Evolutionary conservation across 2,888 invertebrate species (phyloP).

Genomic region (Aporophyla lueneburgensis): DNA sequence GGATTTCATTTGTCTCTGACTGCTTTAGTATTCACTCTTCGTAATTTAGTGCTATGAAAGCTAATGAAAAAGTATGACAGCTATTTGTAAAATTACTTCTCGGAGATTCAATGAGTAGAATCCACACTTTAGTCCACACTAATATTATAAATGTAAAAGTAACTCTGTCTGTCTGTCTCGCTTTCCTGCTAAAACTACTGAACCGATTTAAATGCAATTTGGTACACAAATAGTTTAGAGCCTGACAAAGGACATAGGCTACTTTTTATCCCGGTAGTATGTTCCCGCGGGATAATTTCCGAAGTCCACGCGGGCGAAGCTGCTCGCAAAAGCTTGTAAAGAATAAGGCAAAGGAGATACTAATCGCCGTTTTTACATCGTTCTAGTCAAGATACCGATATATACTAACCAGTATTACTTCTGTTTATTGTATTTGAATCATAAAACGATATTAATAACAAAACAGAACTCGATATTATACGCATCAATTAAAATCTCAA

Average conservation of each 20-base stretch:
- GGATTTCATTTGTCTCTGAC: constrained; percentile 37
- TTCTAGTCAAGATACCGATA: not conserved
- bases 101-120: not conserved
- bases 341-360: not conserved
- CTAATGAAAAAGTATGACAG: constrained; percentile 20
- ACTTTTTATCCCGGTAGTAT: too few species aligned
- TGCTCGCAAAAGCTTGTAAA: too few species aligned
- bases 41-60: constrained; percentile 17
- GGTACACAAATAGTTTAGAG: too few species aligned
- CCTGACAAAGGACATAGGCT: too few species aligned
- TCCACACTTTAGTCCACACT: too few species aligned
- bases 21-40: constrained; percentile 17
- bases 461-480: not conserved
- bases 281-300: too few species aligned
- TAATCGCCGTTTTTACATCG: not conserved
- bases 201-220: too few species aligned
- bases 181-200: too few species aligned
- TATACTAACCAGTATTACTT: not conserved
- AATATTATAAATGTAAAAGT: too few species aligned
- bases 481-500: not conserved
- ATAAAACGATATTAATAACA: not conserved
- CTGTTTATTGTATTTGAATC: not conserved
- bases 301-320: too few species aligned
- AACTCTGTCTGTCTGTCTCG: too few species aligned
- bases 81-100: constrained; percentile 28